Evolutionary conservation across 2,797 vertebrate species (phyloP), one percentile per base, ranked within the genome.

Genomic region (Gila robusta): DNA sequence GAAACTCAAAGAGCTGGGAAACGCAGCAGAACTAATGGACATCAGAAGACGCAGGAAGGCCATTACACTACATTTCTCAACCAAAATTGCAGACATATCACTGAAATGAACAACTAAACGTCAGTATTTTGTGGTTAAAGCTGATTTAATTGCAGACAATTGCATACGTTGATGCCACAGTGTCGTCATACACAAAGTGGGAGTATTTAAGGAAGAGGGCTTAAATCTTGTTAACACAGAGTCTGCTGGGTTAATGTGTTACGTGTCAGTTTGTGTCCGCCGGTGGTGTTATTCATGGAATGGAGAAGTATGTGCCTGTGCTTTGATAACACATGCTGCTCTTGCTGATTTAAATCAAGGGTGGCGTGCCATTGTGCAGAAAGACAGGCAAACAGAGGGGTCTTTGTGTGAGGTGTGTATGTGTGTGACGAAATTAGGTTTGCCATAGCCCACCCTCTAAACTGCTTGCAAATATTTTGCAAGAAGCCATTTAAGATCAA

Each of bases 261-360:
- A 62, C 17, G 14, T 79, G 76, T 85, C 83, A 85, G 67, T 59
- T 82, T 78, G 39, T 81, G 71, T 73, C 0, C 16, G 10, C 3
- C 49, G 54, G 87, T 83, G 78, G 23, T 84, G 90, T 81, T 35
- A 81, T 77, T 72, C 77, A 6, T 79, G 67, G 66, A 76, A 67
- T 35, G 44, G 89, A 88, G 86, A 12, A 52, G 81, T 85, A 88
- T 90, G 89, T 66, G 82, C 52, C 19, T 17, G 32, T 91, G 90
- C 88, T 91, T 90, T 86, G 81, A 92, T 78, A 91, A 92, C 88
- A 91, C 83, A 76, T 37, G 14, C 85, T 28, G 67, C n/a, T 72
- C 84, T 56, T 86, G 82, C 81, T 73, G 82, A 37, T 88, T 87
- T 87, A 80, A 80, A 77, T 85, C 76, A 74, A 52, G 83, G 71